Base-by-base conservation (phyloP, 2,797 vertebrate species). In the Harpagifer antarcticus region DNA sequence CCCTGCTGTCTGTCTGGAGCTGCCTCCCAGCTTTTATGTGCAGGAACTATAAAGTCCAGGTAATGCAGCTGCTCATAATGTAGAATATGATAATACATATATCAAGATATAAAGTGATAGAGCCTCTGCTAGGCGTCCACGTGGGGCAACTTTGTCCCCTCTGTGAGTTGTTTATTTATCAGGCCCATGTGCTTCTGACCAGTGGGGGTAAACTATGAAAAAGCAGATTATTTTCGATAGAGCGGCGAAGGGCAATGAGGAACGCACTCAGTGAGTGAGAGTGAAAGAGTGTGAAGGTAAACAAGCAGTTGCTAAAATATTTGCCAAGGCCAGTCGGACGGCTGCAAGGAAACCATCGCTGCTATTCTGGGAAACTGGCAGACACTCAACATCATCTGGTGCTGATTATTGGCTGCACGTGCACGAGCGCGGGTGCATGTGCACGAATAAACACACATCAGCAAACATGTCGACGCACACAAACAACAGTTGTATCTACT, bases 331-430 rank as follows among this genome's bases (percentile, higher is more conserved):
- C 93, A 83, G 84, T 92, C 85, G 88, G 91, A 93, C 88, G 87
- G 90, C 89, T 93, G 89, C 86, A 86, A 89, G 85, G 84, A 92
- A 90, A 89, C 90, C 92, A 92, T 81, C 50, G 44, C 72, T 84
- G 86, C 94, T 95, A 95, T 95, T 95, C 93, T 95, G 90, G 90
- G 92, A 92, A 88, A 83, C 91, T 94, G 93, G 93, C 93, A 91
- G 84, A 78, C 75, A 70, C 80, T 92, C 89, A 89, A 90, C 93
- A 91, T 94, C 93, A 94, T 95, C 94, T 95, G 94, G 92, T 93
- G 91, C 91, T 92, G 92, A 94, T 95, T 95, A 95, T 90, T 89
- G 87, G 72, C 78, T 9, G 80, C 67, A 44, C 65, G 79, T 78
- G 85, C 88, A 88, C 57, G 31, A 45, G 85, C 9, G 40, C 56